A percentile compares a stretch with the other conserved stretches of the same genome.
These are phyloP conservation scores for Dryas iulia DNA, from an alignment of 1,140 invertebrate species.

Conservation along the genomic window DNA sequence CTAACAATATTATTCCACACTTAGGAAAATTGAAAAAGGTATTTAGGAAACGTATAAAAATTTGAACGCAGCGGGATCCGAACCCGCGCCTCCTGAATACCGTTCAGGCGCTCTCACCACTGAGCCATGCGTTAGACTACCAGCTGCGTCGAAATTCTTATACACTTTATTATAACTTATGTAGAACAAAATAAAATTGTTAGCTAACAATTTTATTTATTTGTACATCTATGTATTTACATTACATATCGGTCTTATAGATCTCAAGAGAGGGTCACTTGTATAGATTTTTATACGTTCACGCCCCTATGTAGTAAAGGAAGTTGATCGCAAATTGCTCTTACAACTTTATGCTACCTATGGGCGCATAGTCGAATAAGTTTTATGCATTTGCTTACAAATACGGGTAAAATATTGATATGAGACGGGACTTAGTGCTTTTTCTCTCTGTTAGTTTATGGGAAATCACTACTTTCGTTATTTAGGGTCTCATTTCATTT, in stretches of 20 bases:
- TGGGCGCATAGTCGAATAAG: neutral
- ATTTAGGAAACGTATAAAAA: no score
- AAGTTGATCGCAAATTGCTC: conserved; percentile 3
- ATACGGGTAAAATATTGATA: neutral
- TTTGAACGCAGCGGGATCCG: no score
- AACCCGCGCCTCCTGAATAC: no score
- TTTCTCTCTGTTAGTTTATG: neutral
- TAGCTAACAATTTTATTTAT: neutral
- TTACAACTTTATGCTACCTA: neutral
- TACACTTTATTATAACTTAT: no score
- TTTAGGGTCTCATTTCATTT: no score
- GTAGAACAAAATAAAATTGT: no score
- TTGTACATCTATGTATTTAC: neutral
- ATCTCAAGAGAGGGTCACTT: neutral
- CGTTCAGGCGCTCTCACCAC: no score
- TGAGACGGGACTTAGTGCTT: neutral
- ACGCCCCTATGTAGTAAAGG: neutral
- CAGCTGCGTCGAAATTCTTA: no score
- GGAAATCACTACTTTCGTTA: no score
- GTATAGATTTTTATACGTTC: conserved; percentile 2
- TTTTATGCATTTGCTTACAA: neutral
- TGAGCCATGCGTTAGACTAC: no score
- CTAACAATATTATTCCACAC: no score
- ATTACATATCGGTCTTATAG: neutral
- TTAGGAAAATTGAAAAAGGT: no score